These are phyloP conservation scores for Scaeva pyrastri DNA, from an alignment of 2,888 invertebrate species.

Conservation along the genomic window DNA sequence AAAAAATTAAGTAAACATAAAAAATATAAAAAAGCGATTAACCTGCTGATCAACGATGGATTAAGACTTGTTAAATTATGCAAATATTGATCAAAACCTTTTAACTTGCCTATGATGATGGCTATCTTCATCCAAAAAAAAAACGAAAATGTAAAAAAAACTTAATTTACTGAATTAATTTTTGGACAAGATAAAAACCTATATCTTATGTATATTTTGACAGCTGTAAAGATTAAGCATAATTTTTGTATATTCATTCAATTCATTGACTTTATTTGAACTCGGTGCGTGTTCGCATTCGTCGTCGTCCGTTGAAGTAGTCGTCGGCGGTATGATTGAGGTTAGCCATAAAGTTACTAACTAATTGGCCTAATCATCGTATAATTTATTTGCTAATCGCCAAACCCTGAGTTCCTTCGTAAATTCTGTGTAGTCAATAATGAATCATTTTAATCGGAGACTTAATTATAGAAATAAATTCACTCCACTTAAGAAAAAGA, in stretches of 20 bases:
- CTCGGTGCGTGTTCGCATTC: neutral
- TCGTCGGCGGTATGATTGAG: neutral
- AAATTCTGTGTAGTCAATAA: neutral
- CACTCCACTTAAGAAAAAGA: conserved; percentile 20
- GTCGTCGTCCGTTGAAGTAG: neutral
- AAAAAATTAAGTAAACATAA: no score
- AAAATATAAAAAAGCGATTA: conserved; percentile 26
- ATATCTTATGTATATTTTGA: conserved; percentile 27
- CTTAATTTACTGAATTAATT: conserved; percentile 24
- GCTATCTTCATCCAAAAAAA: neutral
- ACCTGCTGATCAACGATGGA: conserved; percentile 31
- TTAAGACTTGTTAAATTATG: conserved; percentile 21
- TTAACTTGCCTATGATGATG: neutral
- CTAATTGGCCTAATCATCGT: conserved; percentile 34
- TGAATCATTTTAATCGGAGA: conserved; percentile 54
- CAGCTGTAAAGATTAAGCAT: conserved; percentile 32
- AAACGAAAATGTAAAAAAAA: no score
- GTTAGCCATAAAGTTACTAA: conserved; percentile 8
- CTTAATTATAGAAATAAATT: conserved; percentile 65
- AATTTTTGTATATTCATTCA: neutral
- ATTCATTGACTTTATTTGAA: conserved; percentile 1
- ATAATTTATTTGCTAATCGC: conserved; percentile 53
- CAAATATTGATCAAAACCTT: conserved; percentile 17
- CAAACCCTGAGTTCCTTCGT: conserved; percentile 39
- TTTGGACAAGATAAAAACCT: conserved; percentile 17